Conservation (phyloP, 2,888 invertebrate species). For the Eupithecia dodoneata region DNA sequence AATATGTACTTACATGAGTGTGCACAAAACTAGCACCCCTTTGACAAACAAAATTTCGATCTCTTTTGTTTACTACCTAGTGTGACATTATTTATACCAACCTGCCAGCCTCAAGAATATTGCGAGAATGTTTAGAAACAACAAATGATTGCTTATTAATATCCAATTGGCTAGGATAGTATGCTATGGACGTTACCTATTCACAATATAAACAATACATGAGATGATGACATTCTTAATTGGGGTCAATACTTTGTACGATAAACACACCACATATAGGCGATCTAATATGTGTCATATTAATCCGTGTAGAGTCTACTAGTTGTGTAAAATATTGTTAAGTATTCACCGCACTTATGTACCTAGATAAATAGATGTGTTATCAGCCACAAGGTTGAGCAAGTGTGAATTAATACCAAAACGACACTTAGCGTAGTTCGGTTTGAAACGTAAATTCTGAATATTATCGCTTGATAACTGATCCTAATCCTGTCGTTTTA, state of each 20-base stretch:
- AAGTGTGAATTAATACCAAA: slow-evolving; percentile 9
- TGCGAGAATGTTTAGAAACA: not conserved
- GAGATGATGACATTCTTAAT: not conserved
- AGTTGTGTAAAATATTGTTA: slow-evolving; percentile 25
- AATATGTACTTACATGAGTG: not conserved
- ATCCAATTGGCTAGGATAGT: not conserved
- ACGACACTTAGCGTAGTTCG: not conserved
- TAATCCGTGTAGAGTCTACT: not conserved
- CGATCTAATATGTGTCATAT: not conserved
- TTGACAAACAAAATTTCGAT: not conserved
- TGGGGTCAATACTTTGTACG: not conserved
- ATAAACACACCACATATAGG: not conserved
- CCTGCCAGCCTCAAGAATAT: not conserved
- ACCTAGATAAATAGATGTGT: slow-evolving; percentile 26
- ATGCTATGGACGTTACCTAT: not conserved
- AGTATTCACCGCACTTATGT: slow-evolving; percentile 16
- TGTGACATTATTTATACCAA: not conserved
- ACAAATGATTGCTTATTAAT: not conserved
- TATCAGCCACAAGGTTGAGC: slow-evolving; percentile 22
- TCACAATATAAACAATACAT: not conserved
- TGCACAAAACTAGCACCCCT: not conserved
- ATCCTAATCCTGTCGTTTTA: not conserved
- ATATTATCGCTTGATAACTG: not conserved
- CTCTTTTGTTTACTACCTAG: not conserved
- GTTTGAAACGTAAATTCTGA: not conserved